Conservation (phyloP, 2,113 vertebrate genomes). For the Poecile atricapillus region DNA sequence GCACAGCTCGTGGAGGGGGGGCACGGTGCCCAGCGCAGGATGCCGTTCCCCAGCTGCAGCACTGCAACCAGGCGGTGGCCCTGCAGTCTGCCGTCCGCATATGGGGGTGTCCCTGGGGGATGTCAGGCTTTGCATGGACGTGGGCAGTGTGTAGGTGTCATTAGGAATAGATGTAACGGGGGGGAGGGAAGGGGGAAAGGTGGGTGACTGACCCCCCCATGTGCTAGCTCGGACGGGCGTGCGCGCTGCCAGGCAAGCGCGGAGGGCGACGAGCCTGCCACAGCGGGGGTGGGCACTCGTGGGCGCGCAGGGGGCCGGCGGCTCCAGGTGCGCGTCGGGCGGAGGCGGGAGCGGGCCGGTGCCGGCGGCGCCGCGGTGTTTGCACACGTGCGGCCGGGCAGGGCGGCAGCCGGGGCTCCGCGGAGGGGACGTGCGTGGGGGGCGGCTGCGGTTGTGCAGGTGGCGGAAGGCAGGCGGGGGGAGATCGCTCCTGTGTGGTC, state of each 20-base stretch:
- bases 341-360: neutral
- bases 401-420: neutral
- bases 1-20: neutral
- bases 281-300: neutral
- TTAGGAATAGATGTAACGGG: too few relatives aligned
- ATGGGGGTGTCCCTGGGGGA: too few relatives aligned
- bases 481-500: conserved; percentile 32
- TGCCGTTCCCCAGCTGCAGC: neutral
- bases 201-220: neutral
- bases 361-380: neutral
- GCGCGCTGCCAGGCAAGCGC: neutral
- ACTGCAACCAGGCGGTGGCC: neutral
- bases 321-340: neutral
- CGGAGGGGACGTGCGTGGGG: neutral
- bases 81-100: neutral
- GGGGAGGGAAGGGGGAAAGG: too few relatives aligned
- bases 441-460: conserved; percentile 42
- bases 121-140: neutral
- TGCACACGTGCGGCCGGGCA: neutral
- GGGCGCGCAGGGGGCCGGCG: neutral
- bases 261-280: neutral
- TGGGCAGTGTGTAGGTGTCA: neutral
- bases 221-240: neutral
- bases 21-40: neutral
- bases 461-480: neutral